Conservation (phyloP, 2,113 vertebrate genomes). For the Malurus melanocephalus region DNA sequence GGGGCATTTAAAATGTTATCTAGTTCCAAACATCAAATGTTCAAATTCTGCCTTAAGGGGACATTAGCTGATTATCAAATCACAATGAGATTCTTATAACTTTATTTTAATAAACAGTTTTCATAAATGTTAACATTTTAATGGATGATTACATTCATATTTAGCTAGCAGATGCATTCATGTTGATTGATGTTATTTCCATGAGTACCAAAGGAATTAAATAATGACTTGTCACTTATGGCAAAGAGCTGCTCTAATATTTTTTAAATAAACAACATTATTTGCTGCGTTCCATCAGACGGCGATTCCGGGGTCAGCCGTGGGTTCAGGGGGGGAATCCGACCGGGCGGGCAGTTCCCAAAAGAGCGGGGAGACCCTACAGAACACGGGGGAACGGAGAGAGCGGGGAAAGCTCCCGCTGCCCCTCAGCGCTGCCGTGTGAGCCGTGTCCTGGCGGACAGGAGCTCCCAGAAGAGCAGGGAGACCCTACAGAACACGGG, state of each 20-base stretch:
- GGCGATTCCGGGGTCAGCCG: background rate
- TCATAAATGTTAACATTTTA: slow-evolving; percentile 58
- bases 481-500: too few relatives aligned
- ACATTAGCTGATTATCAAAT: slow-evolving; percentile 60
- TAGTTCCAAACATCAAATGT: slow-evolving; percentile 14
- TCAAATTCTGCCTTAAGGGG: slow-evolving; percentile 50
- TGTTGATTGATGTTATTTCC: slow-evolving; percentile 63
- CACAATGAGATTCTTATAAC: slow-evolving; percentile 54
- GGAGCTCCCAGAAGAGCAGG: too few relatives aligned
- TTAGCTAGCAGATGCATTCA: slow-evolving; percentile 55
- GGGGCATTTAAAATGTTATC: slow-evolving; percentile 17
- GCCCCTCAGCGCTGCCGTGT: background rate
- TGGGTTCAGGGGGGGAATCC: fast-evolving
- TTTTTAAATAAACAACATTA: slow-evolving; percentile 30
- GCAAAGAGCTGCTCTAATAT: slow-evolving; percentile 34
- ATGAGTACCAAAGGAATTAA: slow-evolving; percentile 53
- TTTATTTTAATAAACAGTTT: slow-evolving; percentile 63
- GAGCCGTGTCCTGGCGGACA: too few relatives aligned
- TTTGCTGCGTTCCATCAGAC: background rate
- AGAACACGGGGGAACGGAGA: too few relatives aligned
- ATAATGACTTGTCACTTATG: slow-evolving; percentile 53
- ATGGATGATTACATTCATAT: slow-evolving; percentile 60
- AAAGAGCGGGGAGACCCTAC: background rate
- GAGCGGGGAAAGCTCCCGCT: background rate
- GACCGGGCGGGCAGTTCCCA: too few relatives aligned